Percentiles rank a stretch among this genome's conserved stretches.
Evolutionary conservation across 2,888 invertebrate genomes (phyloP).

Genomic region (Calephelis perditalis): DNA sequence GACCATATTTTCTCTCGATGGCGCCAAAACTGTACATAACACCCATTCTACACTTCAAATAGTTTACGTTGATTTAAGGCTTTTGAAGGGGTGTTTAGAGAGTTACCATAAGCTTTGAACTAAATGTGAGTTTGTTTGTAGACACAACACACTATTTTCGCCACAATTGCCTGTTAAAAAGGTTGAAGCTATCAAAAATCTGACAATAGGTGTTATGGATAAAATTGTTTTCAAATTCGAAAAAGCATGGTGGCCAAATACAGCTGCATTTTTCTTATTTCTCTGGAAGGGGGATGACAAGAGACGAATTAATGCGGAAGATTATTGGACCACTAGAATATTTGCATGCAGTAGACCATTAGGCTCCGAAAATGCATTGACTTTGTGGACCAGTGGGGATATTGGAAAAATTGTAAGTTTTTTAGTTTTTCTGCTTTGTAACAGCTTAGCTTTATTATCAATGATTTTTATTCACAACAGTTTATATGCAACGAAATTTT

Average conservation of each 20-base stretch:
- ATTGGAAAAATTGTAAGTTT: no score
- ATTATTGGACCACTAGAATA: conserved; percentile 40
- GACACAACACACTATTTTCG: conserved; percentile 67
- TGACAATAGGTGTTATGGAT: conserved; percentile 82
- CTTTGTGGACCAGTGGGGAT: conserved; percentile 24
- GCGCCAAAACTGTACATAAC: no score
- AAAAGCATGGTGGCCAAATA: conserved; percentile 79
- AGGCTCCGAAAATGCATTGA: conserved; percentile 37
- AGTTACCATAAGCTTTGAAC: no score
- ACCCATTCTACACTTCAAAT: no score
- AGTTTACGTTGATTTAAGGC: no score
- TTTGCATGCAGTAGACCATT: conserved; percentile 35
- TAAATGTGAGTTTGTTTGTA: conserved; percentile 32
- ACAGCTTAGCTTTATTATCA: no score
- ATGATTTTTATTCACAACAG: no score
- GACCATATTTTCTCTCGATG: no score
- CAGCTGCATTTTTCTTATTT: conserved; percentile 34
- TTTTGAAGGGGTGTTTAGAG: no score
- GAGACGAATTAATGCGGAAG: conserved; percentile 29
- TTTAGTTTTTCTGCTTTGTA: no score
- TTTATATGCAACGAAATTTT: no score
- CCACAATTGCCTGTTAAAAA: conserved; percentile 78
- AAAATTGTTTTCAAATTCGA: conserved; percentile 84
- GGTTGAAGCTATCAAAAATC: conserved; percentile 70
- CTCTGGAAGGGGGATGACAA: conserved; percentile 43